Base-by-base conservation (phyloP, 2,113 vertebrate genomes). In the Chrysemys picta region DNA sequence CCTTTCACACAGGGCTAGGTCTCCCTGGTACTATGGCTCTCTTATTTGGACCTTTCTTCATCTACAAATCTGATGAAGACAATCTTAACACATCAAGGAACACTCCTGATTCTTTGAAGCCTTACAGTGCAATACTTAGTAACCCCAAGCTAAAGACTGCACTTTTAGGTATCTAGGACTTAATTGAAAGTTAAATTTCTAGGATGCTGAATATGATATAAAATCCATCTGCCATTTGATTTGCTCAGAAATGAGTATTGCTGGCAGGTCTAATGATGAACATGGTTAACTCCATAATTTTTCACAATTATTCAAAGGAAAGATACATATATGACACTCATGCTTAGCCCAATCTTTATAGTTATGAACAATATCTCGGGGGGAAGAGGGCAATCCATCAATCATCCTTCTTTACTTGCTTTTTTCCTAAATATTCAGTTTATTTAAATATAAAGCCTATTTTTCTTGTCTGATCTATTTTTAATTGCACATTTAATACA, bases 101-200 rank as follows among this genome's bases (percentile, higher is more conserved):
- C 0, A 0, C 29, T 82, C 89, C 42, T 82, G 82, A 93, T 93
- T 65, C 42, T 91, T 27, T 10, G 31, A 47, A 85, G 19, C 35
- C 27, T 72, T 53, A 22, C 16, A 79, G 50, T 89, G 31, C 4
- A 24, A 4, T 83, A 10, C 9, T 76, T 47, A 47, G 75, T 13
- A 78, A 47, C 25, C 25, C 75, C 42, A 47, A 88, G 45, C 79
- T 85, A 81, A 42, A 54, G 78, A 82, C 2, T 42, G 0, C 2
- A 35, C 21, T 82, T 85, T 93, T 49, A 25, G 42, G 9, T 89
- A 17, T 84, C 53, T 49, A 49, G 21, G 52, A 82, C 89, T 91
- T 90, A 80, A 19, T 42, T 89, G 79, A 80, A 78, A 94, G 79
- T 38, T 85, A 89, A 22, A 76, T 85, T 91, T 97, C 54, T 88